Evolutionary conservation across 2,888 invertebrate genomes (phyloP).

Genomic region (Sericinus montela): DNA sequence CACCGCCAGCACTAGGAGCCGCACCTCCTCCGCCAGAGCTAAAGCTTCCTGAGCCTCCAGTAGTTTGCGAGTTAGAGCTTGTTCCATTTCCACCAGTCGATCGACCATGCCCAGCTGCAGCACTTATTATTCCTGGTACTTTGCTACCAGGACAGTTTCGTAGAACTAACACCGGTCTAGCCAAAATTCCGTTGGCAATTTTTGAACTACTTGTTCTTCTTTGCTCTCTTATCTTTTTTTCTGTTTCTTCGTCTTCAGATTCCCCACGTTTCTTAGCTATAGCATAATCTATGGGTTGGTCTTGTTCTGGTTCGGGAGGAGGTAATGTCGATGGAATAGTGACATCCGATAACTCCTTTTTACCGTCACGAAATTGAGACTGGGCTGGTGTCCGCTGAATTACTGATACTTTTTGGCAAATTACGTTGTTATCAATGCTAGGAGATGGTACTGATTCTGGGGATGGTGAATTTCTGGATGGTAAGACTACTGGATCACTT

Average conservation of each 20-base stretch:
- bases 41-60: slow-evolving; percentile 70
- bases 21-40: slow-evolving; percentile 77
- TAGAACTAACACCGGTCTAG: slow-evolving; percentile 74
- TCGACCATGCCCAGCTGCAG: slow-evolving; percentile 90
- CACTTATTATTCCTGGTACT: slow-evolving; percentile 82
- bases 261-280: slow-evolving; percentile 89
- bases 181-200: slow-evolving; percentile 78
- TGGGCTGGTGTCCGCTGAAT: slow-evolving; percentile 88
- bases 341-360: slow-evolving; percentile 70
- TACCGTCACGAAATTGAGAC: slow-evolving; percentile 66
- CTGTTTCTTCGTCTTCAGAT: slow-evolving; percentile 83
- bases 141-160: slow-evolving; percentile 79
- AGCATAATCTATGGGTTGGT: slow-evolving; percentile 93
- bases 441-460: slow-evolving; percentile 81
- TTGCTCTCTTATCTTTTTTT: slow-evolving; percentile 83
- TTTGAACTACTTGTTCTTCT: slow-evolving; percentile 84
- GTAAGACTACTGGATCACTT: slow-evolving; percentile 80
- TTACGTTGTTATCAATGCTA: slow-evolving; percentile 82
- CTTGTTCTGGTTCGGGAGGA: slow-evolving; percentile 84
- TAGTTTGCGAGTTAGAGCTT: slow-evolving; percentile 73
- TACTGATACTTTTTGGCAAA: slow-evolving; percentile 86
- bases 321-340: slow-evolving; percentile 73
- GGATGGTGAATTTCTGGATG: slow-evolving; percentile 67
- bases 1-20: slow-evolving; percentile 80
- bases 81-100: slow-evolving; percentile 80